Evolutionary conservation across 1,140 invertebrate species (phyloP), one percentile per base, ranked within the genome.

Genomic region (Ceratosolen solmsi): DNA sequence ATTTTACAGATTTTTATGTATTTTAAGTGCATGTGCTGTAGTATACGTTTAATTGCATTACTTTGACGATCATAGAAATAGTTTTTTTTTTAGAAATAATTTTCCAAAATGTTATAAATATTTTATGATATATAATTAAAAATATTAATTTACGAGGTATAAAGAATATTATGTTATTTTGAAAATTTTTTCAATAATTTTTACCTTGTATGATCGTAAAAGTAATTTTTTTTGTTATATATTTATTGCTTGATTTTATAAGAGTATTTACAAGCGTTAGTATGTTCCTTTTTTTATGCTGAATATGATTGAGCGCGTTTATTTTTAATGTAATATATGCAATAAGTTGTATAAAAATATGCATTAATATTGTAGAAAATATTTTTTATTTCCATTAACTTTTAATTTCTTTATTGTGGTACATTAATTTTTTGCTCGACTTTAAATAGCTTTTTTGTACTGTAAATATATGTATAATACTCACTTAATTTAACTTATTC

Each of bases 261-360:
- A 15, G 41, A 41, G 46, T 33, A 68, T 46, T 7, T 46, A 46
- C 41, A 46, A 46, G 41, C 41, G 5, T 46, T 46, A 46, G 41
- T 36, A 22, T 41, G 17, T 78, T 70, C 8, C 1, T 22, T 8
- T 11, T 22, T 78, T 68, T 11, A 41, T 54, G n/a, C 30, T n/a
- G 30, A 46, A 36, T 36, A 54, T 20, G 41, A 63, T 63, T 78
- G 13, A 82, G 30, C 72, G n/a, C 51, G 60, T 81, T 80, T 54
- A n/a, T 79, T 79, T 83, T 82, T 85, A 70, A 71, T 84, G 72
- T 83, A 85, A 85, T 85, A 86, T 87, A 84, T 25, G 78, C 71
- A 74, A 54, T 22, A 54, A 70, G 7, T 38, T 41, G 63, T 51
- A 79, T 84, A 85, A 68, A 58, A 51, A 80, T 70, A 70, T 70